phyloP scores from a whole-genome alignment of 2,888 invertebrate species.

The Pimpla rufipes region DNA sequence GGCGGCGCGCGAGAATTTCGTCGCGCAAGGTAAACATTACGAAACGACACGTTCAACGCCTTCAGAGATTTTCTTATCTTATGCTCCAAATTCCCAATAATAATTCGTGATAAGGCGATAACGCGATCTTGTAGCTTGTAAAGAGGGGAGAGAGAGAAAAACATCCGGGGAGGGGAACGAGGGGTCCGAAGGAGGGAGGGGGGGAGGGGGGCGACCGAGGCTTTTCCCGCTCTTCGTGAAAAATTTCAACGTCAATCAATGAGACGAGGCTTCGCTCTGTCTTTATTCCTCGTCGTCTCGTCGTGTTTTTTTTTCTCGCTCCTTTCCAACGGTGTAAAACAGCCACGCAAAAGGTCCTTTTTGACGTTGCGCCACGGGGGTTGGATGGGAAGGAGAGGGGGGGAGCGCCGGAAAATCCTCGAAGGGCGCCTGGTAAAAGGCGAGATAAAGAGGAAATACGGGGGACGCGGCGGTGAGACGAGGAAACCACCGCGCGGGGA shows the following conservation, averaged over 20 bases:
- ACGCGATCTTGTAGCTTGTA: slow-evolving; percentile 56
- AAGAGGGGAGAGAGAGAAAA: slow-evolving; percentile 53
- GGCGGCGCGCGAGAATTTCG: slow-evolving; percentile 41
- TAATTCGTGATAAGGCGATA: slow-evolving; percentile 69
- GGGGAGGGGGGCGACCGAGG: slow-evolving; percentile 37
- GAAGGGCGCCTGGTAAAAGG: slow-evolving; percentile 71
- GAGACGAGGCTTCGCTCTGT: slow-evolving; percentile 28
- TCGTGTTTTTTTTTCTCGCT: slow-evolving; percentile 22
- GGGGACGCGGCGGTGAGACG: slow-evolving; percentile 49
- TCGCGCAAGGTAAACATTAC: slow-evolving; percentile 63
- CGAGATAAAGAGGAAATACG: slow-evolving; percentile 68
- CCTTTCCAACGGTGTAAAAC: background rate
- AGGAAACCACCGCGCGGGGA: slow-evolving; percentile 54
- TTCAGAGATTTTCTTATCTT: slow-evolving; percentile 69
- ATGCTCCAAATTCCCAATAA: slow-evolving; percentile 69
- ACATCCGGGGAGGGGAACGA: no score
- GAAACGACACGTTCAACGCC: slow-evolving; percentile 50
- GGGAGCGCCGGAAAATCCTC: slow-evolving; percentile 66
- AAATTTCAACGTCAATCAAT: slow-evolving; percentile 61
- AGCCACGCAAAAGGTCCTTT: slow-evolving; percentile 20
- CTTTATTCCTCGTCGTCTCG: slow-evolving; percentile 44
- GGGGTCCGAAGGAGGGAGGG: slow-evolving; percentile 28
- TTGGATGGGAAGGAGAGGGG: slow-evolving; percentile 9
- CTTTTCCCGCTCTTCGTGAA: slow-evolving; percentile 44
- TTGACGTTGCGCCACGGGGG: slow-evolving; percentile 45